Base-by-base conservation (phyloP, 2,113 vertebrate genomes). In the Hypanus sabinus region DNA sequence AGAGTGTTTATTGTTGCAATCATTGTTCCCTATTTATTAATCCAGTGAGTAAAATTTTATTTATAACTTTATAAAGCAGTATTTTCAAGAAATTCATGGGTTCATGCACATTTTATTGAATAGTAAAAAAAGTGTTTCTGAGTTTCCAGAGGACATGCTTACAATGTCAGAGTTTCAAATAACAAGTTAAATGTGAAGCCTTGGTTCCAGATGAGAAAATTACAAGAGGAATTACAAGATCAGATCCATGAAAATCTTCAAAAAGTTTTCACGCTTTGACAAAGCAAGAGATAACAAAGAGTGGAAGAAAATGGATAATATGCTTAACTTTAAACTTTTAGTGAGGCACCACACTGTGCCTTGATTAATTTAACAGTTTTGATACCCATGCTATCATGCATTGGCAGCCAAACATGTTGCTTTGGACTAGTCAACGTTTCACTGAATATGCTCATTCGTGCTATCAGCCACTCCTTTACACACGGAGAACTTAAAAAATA, bases 71-170 rank as follows among this genome's bases (percentile, higher is more conserved):
- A 93, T 71, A 73, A 93, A 93, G 46, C 70, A 73, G 70, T 38
- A 73, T 93, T 10, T 93, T 73, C 91, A 93, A 93, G 68, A 73
- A 93, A 93, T 46, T 73, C 22, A 94, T 97, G 97, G 96, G 95
- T 97, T 97, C 97, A 97, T 97, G 97, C 97, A 97, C 97, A 97
- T 97, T 97, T 97, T 97, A 97, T 97, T 97, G 97, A 97, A 97
- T 96, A 97, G 97, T 97, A 97, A 97, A 97, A 46, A 97, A 97
- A 96, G 96, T 97, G 96, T 97, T 97, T 97, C 96, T 30, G 68
- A 93, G 91, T 96, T 97, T 97, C 97, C 97, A 97, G 97, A 97
- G 97, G 97, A 97, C 97, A 97, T 97, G 97, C 97, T 97, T 97
- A 97, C 96, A 97, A 96, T 97, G 96, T 97, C 96, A 97, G 96